A percentile compares a stretch with the other conserved stretches of the same genome.
Conservation (phyloP, 1,140 invertebrate species). For the Apolygus lucorum region DNA sequence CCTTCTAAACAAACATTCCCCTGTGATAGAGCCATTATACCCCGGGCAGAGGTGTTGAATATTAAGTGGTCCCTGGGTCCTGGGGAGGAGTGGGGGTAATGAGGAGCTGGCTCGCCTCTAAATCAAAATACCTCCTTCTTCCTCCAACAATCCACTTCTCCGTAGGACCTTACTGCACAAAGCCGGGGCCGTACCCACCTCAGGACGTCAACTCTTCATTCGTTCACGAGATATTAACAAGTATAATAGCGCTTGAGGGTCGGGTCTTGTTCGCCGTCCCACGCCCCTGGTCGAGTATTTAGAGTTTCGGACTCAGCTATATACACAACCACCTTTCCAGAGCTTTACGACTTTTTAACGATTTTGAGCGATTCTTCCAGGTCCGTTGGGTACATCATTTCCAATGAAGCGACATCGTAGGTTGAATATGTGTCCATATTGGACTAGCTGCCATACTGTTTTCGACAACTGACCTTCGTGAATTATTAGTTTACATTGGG, state of each 20-base stretch:
- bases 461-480: too few species aligned
- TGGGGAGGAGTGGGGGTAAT: not conserved
- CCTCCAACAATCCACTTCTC: not conserved
- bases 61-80: not conserved
- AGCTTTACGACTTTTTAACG: not conserved
- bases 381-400: too few species aligned
- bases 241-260: not conserved
- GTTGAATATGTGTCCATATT: too few species aligned
- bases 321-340: not conserved
- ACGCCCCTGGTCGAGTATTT: not conserved
- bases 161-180: not conserved
- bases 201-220: constrained; percentile 7
- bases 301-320: not conserved
- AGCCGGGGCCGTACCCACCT: not conserved
- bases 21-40: constrained; percentile 13
- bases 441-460: too few species aligned
- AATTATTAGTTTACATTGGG: too few species aligned
- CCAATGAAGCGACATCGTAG: too few species aligned
- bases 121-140: not conserved
- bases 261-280: not conserved
- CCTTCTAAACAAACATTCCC: constrained; percentile 6
- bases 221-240: constrained; percentile 8
- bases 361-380: not conserved
- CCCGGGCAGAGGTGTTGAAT: constrained; percentile 1
- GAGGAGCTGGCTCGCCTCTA: constrained; percentile 2